phyloP scores from a whole-genome alignment of 1,140 invertebrate species.

The Drosophila tropicalis region DNA sequence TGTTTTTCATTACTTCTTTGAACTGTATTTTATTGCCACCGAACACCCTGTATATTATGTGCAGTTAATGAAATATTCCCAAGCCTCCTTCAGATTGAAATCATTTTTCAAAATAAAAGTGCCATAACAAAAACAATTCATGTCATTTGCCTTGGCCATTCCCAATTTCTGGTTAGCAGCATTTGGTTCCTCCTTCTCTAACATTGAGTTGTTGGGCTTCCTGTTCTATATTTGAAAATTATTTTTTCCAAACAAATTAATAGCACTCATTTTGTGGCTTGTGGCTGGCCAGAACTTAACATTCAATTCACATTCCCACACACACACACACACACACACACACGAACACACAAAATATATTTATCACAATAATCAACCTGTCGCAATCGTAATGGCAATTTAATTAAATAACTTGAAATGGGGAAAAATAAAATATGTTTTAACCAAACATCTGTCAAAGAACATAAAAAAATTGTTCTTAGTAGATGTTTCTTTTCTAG shows the following conservation, averaged over 20 bases:
- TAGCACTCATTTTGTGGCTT: conserved; percentile 57
- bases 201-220: conserved; percentile 16
- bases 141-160: conserved; percentile 31
- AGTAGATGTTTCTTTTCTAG: no score
- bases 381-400: conserved; percentile 35
- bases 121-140: conserved; percentile 43
- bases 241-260: conserved; percentile 52
- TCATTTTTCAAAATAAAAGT: conserved; percentile 10
- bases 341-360: neutral
- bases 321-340: neutral
- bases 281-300: conserved; percentile 36
- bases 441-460: neutral
- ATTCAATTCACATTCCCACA: conserved; percentile 40
- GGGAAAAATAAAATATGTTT: neutral
- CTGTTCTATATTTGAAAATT: conserved; percentile 30
- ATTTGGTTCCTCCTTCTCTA: conserved; percentile 2
- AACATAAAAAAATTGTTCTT: no score
- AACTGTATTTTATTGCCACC: neutral
- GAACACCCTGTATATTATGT: conserved; percentile 39
- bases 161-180: conserved; percentile 26
- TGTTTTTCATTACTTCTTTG: no score
- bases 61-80: conserved; percentile 25
- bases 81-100: conserved; percentile 34
- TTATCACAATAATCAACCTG: conserved; percentile 35
- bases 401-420: conserved; percentile 46